Base-by-base conservation (phyloP, 2,888 invertebrate species). In the Liodrosophila aerea region DNA sequence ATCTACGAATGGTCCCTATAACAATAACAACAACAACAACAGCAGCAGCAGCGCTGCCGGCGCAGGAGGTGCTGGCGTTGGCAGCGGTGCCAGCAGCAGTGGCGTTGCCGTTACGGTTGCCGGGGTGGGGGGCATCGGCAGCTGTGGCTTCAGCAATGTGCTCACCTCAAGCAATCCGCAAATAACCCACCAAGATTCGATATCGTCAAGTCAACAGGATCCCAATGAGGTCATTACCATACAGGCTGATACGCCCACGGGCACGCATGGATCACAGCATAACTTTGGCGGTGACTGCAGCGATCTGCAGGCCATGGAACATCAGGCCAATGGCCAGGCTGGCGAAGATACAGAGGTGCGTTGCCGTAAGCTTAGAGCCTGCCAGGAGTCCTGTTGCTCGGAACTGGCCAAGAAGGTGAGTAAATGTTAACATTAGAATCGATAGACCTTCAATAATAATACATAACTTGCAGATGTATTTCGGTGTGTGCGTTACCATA, bases 391-490 rank as follows among this genome's bases (percentile, higher is more conserved):
- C 30, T 94, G 96, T 88, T 96, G 96, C 90, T 95, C 96, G 45
- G 94, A 94, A 87, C 93, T 95, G 85, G 96, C 96, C 65, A 94
- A 94, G 89, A 96, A 96, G 93, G 96, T 95, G 74, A 77, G 78
- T 50, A 1, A 18, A 7, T 4, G 8, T 2, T n/a, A 8, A 7
- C 9, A 11, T 4, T 0, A 7, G 1, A 8, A 4, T 5, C 12
- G 7, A 7, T 4, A n/a, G 12, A 8, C 12, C n/a, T 8, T n/a
- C n/a, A n/a, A n/a, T n/a, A n/a, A n/a, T n/a, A n/a, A n/a, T n/a
- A n/a, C n/a, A n/a, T n/a, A n/a, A n/a, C n/a, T n/a, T 1, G 46
- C 91, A 96, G 96, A 95, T 97, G 88, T 96, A 96, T 88, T 96
- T 94, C 88, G 97, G 97, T 47, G 93, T 96, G 62, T 95, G 96